Percentiles rank a stretch among this genome's conserved stretches.
Evolutionary conservation across 2,113 vertebrate species (phyloP).

Genomic region (Vidua chalybeata): DNA sequence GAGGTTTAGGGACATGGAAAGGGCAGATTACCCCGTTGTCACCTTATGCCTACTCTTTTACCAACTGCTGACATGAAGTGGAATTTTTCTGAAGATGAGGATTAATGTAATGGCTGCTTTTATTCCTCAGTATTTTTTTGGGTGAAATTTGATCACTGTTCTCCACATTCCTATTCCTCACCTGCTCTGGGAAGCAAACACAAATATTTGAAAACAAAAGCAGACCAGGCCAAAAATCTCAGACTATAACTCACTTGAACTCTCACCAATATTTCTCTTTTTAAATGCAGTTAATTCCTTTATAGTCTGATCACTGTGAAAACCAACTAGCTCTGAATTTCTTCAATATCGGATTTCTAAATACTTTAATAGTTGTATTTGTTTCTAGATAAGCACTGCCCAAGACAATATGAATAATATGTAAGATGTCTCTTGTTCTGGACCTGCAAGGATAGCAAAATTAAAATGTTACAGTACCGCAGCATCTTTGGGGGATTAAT

Average conservation of each 20-base stretch:
- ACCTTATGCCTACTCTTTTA: constrained; percentile 67
- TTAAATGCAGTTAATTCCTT: constrained; percentile 18
- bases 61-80: constrained; percentile 68
- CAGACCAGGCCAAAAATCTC: constrained; percentile 50
- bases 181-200: constrained; percentile 67
- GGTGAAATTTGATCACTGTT: constrained; percentile 70
- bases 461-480: neutral
- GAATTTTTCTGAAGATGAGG: constrained; percentile 71
- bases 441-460: neutral
- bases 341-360: neutral
- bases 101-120: constrained; percentile 75
- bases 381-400: neutral
- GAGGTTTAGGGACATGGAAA: constrained; percentile 43
- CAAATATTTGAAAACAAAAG: constrained; percentile 73
- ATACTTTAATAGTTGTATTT: neutral
- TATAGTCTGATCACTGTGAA: constrained; percentile 17
- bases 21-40: constrained; percentile 50
- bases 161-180: constrained; percentile 71
- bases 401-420: neutral
- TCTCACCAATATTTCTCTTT: neutral
- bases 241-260: neutral
- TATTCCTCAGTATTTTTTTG: constrained; percentile 55
- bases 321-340: neutral
- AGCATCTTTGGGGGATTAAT: neutral
- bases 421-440: neutral